These are phyloP conservation scores for Labia minor DNA, from an alignment of 2,888 invertebrate genomes.

Conservation along the genomic window DNA sequence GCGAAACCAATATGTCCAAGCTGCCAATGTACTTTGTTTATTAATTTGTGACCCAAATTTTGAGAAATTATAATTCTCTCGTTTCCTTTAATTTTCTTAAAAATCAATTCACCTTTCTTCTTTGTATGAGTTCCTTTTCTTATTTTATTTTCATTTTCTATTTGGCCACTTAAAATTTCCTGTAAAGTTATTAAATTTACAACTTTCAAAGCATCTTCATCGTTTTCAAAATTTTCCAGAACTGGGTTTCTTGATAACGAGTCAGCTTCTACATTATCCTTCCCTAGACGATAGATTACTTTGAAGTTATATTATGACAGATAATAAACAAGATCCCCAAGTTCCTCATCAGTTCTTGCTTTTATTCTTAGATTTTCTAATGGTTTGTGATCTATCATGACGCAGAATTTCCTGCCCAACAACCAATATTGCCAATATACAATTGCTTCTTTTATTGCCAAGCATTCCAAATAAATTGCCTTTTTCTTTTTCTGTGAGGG, in stretches of 20 bases:
- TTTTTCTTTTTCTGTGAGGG: neutral
- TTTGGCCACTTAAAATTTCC: no score
- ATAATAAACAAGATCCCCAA: neutral
- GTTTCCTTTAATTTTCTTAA: slow-evolving; percentile 22
- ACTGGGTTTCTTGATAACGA: neutral
- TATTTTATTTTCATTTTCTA: neutral
- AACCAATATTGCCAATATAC: no score
- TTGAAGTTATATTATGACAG: neutral
- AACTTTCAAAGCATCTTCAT: neutral
- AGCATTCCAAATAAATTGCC: no score
- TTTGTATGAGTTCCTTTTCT: slow-evolving; percentile 15
- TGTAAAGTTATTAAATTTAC: neutral
- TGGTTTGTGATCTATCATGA: no score
- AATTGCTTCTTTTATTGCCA: no score
- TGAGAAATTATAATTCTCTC: slow-evolving; percentile 18
- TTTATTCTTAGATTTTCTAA: neutral
- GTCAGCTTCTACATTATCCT: neutral
- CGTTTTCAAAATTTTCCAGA: slow-evolving; percentile 8
- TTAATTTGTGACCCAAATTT: slow-evolving; percentile 19
- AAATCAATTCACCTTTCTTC: slow-evolving; percentile 21
- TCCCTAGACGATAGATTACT: neutral
- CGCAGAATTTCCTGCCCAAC: no score
- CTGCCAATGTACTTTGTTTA: slow-evolving; percentile 19
- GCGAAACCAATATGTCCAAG: slow-evolving; percentile 22
- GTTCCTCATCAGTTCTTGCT: neutral